phyloP scores from a whole-genome alignment of 64 coral and sea anemone genomes.

The Hydrozoanthus tunicans region DNA sequence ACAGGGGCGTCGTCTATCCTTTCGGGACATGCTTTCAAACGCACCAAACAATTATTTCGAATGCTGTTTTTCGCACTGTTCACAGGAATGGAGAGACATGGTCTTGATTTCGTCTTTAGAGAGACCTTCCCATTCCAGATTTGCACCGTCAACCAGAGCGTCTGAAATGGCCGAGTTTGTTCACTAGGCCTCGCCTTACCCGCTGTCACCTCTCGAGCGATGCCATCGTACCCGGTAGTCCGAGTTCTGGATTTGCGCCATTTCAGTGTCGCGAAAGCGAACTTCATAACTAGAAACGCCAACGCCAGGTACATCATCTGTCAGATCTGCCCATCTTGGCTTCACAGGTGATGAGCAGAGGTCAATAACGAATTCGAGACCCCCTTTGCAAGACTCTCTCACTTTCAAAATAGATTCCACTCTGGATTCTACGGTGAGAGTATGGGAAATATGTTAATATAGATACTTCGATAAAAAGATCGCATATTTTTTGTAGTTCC shows the following conservation, averaged over 20 bases:
- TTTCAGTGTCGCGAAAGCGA: neutral
- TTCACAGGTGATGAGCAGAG: constrained; percentile 1
- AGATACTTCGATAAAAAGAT: no score
- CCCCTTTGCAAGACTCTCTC: neutral
- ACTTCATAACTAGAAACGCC: neutral
- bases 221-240: neutral
- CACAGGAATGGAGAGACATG: neutral
- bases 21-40: neutral
- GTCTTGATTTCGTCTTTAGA: constrained; percentile 29
- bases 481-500: no score
- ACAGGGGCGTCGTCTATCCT: neutral
- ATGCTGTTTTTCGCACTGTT: neutral
- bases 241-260: neutral
- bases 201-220: no score
- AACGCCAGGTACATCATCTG: neutral
- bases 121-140: constrained; percentile 19
- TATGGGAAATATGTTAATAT: neutral
- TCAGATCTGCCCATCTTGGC: neutral
- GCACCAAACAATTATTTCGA: neutral
- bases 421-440: neutral
- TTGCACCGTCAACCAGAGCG: constrained; percentile 15
- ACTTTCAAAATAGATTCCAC: constrained; percentile 21
- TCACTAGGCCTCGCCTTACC: neutral
- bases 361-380: constrained; percentile 23
- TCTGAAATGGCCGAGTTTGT: constrained; percentile 21